Base-by-base conservation (phyloP, 2,888 invertebrate species). In the Coelogynopora nodosa region DNA sequence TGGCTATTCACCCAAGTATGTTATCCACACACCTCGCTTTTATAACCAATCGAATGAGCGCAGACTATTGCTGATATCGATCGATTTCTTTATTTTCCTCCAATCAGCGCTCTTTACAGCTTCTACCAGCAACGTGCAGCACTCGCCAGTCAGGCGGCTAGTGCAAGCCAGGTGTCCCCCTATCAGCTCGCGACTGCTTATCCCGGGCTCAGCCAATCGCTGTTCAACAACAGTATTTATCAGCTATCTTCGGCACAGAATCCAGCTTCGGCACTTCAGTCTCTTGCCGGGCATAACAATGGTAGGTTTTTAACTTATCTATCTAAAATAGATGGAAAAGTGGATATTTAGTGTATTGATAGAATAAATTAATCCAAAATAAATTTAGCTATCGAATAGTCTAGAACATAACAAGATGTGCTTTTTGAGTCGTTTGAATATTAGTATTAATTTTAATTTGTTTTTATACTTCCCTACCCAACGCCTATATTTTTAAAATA, bases 51-150 rank as follows among this genome's bases (percentile, higher is more conserved):
- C n/a, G n/a, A n/a, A n/a, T n/a, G n/a, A n/a, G n/a, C n/a, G n/a
- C n/a, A n/a, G n/a, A n/a, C n/a, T n/a, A n/a, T n/a, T n/a, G n/a
- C n/a, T n/a, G n/a, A n/a, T n/a, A n/a, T n/a, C n/a, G n/a, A n/a
- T n/a, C n/a, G n/a, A n/a, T n/a, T n/a, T n/a, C n/a, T n/a, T n/a
- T n/a, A n/a, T 18, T 49, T 49, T 49, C 49, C 5, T 49, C 49
- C 49, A 49, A 49, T 49, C 49, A 74, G 74, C 5, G 74, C 74
- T 13, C 74, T 74, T 2, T 74, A 74, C 23, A 74, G 74, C 23
- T 74, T 74, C 74, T 74, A 74, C 74, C 74, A 74, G 23, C 74
- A 74, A 74, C 74, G 74, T 5, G 74, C 74, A 74, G 74, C 74
- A 2, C 27, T 74, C 23, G 74, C 74, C 74, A 74, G 23, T 74